A percentile compares a stretch with the other conserved stretches of the same genome.
Evolutionary conservation across 2,797 vertebrate species (phyloP).

Genomic region (Nasua narica): DNA sequence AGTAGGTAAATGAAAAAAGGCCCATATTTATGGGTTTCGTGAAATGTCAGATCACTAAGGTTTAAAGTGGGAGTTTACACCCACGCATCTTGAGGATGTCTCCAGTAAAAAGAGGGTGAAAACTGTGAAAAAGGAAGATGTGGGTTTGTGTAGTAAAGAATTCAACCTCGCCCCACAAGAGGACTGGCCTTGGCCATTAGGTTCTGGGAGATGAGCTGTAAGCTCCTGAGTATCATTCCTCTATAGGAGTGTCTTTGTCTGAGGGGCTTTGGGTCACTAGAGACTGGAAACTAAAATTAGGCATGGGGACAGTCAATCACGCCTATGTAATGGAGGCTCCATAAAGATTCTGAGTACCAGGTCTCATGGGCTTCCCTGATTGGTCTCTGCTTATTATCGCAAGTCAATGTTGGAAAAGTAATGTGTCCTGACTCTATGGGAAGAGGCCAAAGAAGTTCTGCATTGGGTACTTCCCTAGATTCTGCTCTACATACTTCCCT

Average conservation of each 20-base stretch:
- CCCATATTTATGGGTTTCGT: not conserved
- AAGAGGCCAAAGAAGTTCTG: not conserved
- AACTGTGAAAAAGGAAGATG: not conserved
- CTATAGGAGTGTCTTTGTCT: not conserved
- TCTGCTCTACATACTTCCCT: not conserved
- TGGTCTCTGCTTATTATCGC: not conserved
- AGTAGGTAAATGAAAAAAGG: not conserved
- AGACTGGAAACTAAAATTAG: not conserved
- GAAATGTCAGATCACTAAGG: not conserved
- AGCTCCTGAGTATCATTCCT: not conserved
- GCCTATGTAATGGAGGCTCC: not conserved
- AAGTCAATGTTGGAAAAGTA: not conserved
- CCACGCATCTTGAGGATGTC: not conserved
- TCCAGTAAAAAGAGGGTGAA: not conserved
- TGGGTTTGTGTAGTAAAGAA: not conserved
- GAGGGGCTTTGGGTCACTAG: not conserved
- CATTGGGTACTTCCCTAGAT: not conserved
- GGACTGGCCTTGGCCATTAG: not conserved
- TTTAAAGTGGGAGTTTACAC: not conserved
- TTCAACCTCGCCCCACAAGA: not conserved
- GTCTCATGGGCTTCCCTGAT: not conserved
- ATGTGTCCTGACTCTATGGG: not conserved
- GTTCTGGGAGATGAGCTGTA: not conserved
- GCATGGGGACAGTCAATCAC: not conserved
- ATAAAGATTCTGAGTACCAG: not conserved